Conservation (phyloP, 2,113 vertebrate genomes). For the Rhegmatorhina hoffmannsi region DNA sequence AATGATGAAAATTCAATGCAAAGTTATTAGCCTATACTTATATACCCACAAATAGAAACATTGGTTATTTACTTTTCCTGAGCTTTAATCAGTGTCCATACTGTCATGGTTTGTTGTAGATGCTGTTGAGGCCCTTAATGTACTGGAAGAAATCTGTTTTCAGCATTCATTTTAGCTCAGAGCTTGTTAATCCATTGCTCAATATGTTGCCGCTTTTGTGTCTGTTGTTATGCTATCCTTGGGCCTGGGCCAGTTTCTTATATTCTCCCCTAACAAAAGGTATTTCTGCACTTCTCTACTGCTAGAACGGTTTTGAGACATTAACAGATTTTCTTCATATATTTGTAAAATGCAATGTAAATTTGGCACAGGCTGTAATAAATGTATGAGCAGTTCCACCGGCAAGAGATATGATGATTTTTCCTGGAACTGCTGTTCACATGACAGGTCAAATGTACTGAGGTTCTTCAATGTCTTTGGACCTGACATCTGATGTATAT, state of each 20-base stretch:
- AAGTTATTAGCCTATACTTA: background rate
- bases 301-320: background rate
- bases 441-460: background rate
- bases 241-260: background rate
- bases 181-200: background rate
- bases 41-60: background rate
- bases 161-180: background rate
- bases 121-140: background rate
- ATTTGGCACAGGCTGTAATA: background rate
- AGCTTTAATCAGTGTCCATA: background rate
- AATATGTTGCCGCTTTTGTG: background rate
- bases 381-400: background rate
- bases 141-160: background rate
- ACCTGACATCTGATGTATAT: background rate
- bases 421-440: background rate
- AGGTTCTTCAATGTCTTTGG: background rate
- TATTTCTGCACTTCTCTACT: background rate
- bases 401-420: background rate
- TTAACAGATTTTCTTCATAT: background rate
- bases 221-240: background rate
- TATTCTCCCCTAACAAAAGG: background rate
- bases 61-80: background rate
- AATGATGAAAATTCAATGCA: background rate
- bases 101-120: background rate
- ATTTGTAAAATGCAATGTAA: background rate